Evolutionary conservation across 2,888 invertebrate species (phyloP).

Genomic region (Lydus trimaculatus): DNA sequence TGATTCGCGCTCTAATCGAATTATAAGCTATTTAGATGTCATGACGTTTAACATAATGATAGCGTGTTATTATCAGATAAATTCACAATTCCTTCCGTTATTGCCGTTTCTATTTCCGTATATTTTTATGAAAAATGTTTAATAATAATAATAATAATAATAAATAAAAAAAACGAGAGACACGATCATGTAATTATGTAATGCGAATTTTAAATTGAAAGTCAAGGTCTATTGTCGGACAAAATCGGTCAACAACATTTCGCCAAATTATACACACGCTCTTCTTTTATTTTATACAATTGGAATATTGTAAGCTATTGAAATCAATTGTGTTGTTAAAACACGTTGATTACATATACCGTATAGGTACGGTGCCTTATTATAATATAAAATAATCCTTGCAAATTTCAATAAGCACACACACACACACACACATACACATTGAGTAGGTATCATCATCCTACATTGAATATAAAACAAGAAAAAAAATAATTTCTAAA

Average conservation of each 20-base stretch:
- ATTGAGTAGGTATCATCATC: not conserved
- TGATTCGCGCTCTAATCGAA: not conserved
- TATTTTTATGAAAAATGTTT: not conserved
- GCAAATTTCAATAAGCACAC: slow-evolving; percentile 21
- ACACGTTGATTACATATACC: not conserved
- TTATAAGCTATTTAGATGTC: not conserved
- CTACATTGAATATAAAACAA: not conserved
- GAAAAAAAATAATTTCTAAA: not conserved
- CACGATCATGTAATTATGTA: slow-evolving; percentile 20
- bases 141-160: slow-evolving; percentile 13
- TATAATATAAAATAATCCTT: slow-evolving; percentile 17
- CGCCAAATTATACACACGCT: slow-evolving; percentile 30
- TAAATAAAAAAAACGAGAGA: slow-evolving; percentile 20
- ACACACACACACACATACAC: too few species aligned
- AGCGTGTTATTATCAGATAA: not conserved
- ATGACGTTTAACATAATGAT: not conserved
- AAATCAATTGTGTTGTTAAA: slow-evolving; percentile 17
- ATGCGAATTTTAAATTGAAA: slow-evolving; percentile 23
- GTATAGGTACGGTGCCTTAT: slow-evolving; percentile 4
- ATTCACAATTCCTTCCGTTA: not conserved
- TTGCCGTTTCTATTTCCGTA: not conserved
- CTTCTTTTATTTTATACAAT: slow-evolving; percentile 18
- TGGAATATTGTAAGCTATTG: not conserved
- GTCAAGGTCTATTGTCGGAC: slow-evolving; percentile 31
- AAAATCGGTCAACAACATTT: slow-evolving; percentile 34